Evolutionary conservation across 2,797 vertebrate species (phyloP).

Genomic region (Rhabdomys pumilio): DNA sequence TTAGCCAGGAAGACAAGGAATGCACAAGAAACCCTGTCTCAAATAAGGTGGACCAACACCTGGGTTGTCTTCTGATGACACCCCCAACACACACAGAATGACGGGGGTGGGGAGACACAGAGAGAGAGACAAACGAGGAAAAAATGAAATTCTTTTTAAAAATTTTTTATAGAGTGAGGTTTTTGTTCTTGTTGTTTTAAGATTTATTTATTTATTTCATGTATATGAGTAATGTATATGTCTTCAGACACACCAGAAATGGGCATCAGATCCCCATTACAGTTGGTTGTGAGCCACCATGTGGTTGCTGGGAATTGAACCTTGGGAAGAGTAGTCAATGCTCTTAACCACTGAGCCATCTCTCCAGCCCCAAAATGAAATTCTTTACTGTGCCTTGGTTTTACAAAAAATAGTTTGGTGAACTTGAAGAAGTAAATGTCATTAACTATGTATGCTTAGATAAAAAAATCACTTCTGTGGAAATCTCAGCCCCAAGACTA

Average conservation of each 20-base stretch:
- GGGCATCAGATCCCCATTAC: too few relatives aligned
- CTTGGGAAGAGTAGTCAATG: too few relatives aligned
- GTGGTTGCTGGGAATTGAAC: too few relatives aligned
- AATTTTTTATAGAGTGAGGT: too few relatives aligned
- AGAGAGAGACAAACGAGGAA: not conserved
- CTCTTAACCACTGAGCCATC: too few relatives aligned
- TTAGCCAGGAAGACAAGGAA: not conserved
- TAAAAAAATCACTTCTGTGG: slow-evolving; percentile 25
- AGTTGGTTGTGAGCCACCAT: too few relatives aligned
- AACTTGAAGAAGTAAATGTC: slow-evolving; percentile 44
- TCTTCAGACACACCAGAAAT: too few relatives aligned
- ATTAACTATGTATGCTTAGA: slow-evolving; percentile 39
- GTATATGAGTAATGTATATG: too few relatives aligned
- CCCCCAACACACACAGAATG: not conserved
- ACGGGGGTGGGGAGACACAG: not conserved
- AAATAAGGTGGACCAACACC: not conserved
- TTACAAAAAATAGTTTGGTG: slow-evolving; percentile 47
- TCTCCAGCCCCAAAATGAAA: too few relatives aligned
- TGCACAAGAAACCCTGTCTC: not conserved
- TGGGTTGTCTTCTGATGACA: not conserved
- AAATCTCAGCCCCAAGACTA: not conserved
- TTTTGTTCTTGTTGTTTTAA: too few relatives aligned
- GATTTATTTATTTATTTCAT: too few relatives aligned
- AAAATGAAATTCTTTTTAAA: not conserved
- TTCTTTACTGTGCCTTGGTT: slow-evolving; percentile 25